Evolutionary conservation across 1,140 invertebrate genomes (phyloP).

Genomic region (Calliphora vicina): DNA sequence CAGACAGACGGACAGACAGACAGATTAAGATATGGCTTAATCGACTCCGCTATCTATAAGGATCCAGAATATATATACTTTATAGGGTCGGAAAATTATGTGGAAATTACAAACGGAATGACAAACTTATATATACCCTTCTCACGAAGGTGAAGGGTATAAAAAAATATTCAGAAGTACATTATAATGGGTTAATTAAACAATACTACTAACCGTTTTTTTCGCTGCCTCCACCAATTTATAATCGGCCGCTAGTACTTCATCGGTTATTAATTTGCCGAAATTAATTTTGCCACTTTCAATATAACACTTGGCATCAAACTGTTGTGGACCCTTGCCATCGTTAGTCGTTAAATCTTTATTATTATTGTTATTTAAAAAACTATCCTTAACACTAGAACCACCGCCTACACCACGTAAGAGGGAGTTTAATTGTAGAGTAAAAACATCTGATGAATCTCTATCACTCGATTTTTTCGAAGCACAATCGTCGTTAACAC

Average conservation of each 20-base stretch:
- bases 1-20: too few species aligned
- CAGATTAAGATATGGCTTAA: too few species aligned
- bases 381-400: constrained; percentile 50
- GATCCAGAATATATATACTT: too few species aligned
- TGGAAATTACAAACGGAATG: too few species aligned
- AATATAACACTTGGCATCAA: constrained; percentile 69
- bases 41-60: too few species aligned
- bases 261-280: constrained; percentile 82
- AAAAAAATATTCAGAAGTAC: background rate
- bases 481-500: background rate
- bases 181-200: background rate
- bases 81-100: too few species aligned
- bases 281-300: constrained; percentile 80
- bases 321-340: constrained; percentile 46
- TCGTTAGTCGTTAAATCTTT: constrained; percentile 41
- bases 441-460: constrained; percentile 50
- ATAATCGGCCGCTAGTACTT: constrained; percentile 83
- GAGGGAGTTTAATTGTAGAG: constrained; percentile 53
- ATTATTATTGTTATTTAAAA: constrained; percentile 56
- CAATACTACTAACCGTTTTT: constrained; percentile 67
- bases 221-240: constrained; percentile 82
- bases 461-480: constrained; percentile 38
- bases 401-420: constrained; percentile 46
- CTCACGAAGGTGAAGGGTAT: too few species aligned
- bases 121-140: too few species aligned